Evolutionary conservation across 2,797 vertebrate species (phyloP), one percentile per base, ranked within the genome.

Genomic region (Melanotaenia parkinsoni): DNA sequence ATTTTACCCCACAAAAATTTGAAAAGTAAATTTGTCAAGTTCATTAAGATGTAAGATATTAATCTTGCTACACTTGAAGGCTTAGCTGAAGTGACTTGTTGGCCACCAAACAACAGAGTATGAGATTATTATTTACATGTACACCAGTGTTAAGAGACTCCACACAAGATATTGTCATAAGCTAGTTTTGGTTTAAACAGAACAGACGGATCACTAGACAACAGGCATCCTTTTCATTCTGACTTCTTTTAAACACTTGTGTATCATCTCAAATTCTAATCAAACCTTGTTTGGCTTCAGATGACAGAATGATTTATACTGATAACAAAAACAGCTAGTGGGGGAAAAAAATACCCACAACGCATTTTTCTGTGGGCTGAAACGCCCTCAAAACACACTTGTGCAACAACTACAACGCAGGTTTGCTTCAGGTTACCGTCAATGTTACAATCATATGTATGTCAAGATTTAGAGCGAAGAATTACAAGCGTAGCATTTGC

Each of bases 161-260:
- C 74, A 76, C 68, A 81, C 70, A 61, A 38, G 62, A 57, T 8
- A 26, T 32, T 61, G 32, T 65, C n/a, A 60, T 71, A 35, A 2
- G 45, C 59, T 76, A 5, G 70, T 81, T 81, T 82, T 72, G 63
- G 73, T 78, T 45, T 79, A 86, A 89, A 88, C 74, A 75, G 67
- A 0, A n/a, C 26, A 71, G 30, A 75, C 20, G 40, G 61, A 82
- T 80, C 14, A 60, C 63, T 47, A 68, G 72, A 16, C 0, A 72
- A 5, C 58, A 80, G 22, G 38, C 51, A 74, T 70, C 63, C n/a
- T 70, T 66, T 72, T 78, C 47, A 82, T 63, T 35, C 24, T 76
- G 50, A 79, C 58, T 64, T 82, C 58, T 54, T n/a, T 40, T 66
- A 72, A 80, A 75, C 43, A 45, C 45, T 16, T 43, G 45, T 26